Base-by-base conservation (phyloP, 2,113 vertebrate species). In the Protomyctophum bolini region DNA sequence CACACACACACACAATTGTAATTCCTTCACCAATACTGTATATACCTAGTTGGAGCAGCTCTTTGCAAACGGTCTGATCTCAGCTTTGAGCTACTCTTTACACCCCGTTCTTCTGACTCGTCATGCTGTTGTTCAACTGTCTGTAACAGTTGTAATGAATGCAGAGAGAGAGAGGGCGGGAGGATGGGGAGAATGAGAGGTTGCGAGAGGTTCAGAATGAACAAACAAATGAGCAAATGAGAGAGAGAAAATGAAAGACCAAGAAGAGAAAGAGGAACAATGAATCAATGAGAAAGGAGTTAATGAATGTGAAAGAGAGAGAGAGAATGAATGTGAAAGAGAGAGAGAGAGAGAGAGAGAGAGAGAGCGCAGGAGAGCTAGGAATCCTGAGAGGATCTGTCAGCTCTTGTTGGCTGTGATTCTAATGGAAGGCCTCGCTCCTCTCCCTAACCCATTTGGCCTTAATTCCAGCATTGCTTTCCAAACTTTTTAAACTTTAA, bases 401-500 rank as follows among this genome's bases (percentile, higher is more conserved):
- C 89, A 86, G 83, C 80, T 91, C 86, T 89, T 0, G 73, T 91
- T 89, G 88, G 76, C 79, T 86, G 82, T 92, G 88, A 92, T 92
- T 91, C 87, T 89, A 92, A 92, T 90, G 86, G 89, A 89, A 89
- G 88, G 75, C 63, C 79, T 76, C 10, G 50, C 85, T 80, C 77
- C 68, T 68, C 70, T 70, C 81, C 76, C 84, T 84, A 77, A 87
- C 84, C 89, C 81, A 90, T 90, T 90, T 88, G 78, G 82, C 87
- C 83, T 86, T 91, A 91, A 91, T 93, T 93, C 90, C 84, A 89
- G 75, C 51, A 14, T 71, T 72, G 81, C 84, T 87, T 85, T 86
- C 86, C 77, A 88, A 91, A 88, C 87, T 90, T 89, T 84, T 88
- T 83, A 86, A 91, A 89, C 88, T 91, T 92, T 89, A 93, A 91